These are phyloP conservation scores for Thecophora atra DNA, from an alignment of 2,888 invertebrate genomes.

Conservation along the genomic window DNA sequence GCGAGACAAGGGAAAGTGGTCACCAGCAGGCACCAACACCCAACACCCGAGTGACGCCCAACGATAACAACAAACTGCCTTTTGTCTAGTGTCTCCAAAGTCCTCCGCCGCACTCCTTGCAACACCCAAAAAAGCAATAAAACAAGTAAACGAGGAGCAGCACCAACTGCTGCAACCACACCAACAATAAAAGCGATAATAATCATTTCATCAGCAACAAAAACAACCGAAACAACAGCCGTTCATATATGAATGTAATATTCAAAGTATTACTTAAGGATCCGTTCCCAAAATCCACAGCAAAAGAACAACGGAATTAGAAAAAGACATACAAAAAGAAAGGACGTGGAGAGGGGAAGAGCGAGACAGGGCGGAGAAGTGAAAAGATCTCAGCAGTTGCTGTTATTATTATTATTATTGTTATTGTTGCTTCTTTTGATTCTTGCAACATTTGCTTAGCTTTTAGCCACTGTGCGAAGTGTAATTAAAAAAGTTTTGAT, in stretches of 20 bases:
- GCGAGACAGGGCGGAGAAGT: too few species aligned
- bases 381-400: too few species aligned
- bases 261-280: background rate
- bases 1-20: background rate
- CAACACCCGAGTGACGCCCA: constrained; percentile 27
- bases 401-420: too few species aligned
- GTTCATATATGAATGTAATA: background rate
- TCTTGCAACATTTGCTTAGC: too few species aligned
- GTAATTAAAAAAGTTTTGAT: background rate
- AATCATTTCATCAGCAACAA: constrained; percentile 1
- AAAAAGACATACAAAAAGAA: background rate
- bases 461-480: too few species aligned
- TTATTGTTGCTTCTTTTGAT: background rate
- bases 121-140: constrained; percentile 20
- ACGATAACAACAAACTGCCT: constrained; percentile 27
- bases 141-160: constrained; percentile 21
- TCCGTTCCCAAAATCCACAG: background rate
- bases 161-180: background rate
- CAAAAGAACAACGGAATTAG: background rate
- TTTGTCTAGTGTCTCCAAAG: background rate
- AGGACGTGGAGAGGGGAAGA: background rate
- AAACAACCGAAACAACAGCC: background rate
- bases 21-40: background rate
- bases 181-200: background rate
- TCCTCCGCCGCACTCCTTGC: background rate